Evolutionary conservation across 2,888 invertebrate species (phyloP).

Genomic region (Pelosia muscerda): DNA sequence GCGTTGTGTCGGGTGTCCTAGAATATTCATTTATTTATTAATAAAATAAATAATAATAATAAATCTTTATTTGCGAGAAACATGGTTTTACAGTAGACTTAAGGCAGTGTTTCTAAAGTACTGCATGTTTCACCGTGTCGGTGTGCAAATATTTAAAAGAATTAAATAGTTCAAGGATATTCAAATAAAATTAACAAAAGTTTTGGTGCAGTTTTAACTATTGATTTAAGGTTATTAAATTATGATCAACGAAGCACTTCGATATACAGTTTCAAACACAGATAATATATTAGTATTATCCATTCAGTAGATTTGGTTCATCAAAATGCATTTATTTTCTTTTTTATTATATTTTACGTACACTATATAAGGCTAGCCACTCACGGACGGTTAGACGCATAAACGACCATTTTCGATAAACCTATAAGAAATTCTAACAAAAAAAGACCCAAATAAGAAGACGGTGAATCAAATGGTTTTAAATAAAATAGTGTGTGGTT

Average conservation of each 20-base stretch:
- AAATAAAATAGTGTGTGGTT: background rate
- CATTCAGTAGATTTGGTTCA: conserved; percentile 61
- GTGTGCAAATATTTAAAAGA: no score
- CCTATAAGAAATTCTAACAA: background rate
- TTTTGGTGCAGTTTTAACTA: conserved; percentile 2
- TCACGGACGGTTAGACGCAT: conserved; percentile 31
- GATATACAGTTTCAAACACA: conserved; percentile 39
- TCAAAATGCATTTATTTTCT: conserved; percentile 64
- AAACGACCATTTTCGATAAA: conserved; percentile 9
- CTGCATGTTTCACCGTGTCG: no score
- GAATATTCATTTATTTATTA: no score
- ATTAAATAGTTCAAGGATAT: no score
- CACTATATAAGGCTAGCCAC: conserved; percentile 26
- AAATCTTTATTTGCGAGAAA: no score
- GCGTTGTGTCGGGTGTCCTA: no score
- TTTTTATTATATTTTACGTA: conserved; percentile 53
- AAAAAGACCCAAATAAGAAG: background rate
- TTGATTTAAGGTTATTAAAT: conserved; percentile 21
- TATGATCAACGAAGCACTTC: conserved; percentile 36
- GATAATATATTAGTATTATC: conserved; percentile 44
- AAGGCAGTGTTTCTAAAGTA: no score
- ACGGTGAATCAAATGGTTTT: background rate
- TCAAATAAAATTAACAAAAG: no score
- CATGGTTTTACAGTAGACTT: no score
- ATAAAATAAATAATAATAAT: no score